Evolutionary conservation across 2,888 invertebrate species (phyloP).

Genomic region (Cordilura impudica): DNA sequence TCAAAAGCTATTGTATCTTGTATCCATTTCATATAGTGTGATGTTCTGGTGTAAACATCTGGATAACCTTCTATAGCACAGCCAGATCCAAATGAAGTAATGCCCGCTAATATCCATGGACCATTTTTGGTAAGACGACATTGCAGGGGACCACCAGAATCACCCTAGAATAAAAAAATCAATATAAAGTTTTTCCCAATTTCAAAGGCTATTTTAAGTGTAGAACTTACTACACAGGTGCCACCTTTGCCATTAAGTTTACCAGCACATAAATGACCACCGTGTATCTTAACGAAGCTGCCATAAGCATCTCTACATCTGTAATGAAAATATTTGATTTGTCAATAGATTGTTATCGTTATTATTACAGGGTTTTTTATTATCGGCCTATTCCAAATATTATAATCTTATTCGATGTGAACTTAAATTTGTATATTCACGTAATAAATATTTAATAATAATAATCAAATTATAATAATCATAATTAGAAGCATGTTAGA

Average conservation of each 20-base stretch:
- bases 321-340: too few species aligned
- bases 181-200: neutral
- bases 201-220: neutral
- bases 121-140: conserved; percentile 86
- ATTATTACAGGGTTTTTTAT: too few species aligned
- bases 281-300: conserved; percentile 82
- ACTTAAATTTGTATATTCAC: too few species aligned
- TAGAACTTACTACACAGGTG: conserved; percentile 88
- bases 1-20: conserved; percentile 76
- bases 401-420: too few species aligned
- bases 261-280: conserved; percentile 93
- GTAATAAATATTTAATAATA: too few species aligned
- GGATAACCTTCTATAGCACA: conserved; percentile 93
- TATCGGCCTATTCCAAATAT: neutral
- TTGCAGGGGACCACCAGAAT: conserved; percentile 93
- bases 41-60: conserved; percentile 91
- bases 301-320: conserved; percentile 81
- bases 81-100: conserved; percentile 95
- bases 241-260: conserved; percentile 91
- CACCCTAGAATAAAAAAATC: conserved; percentile 82
- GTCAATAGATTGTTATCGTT: too few species aligned
- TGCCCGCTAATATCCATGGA: conserved; percentile 91
- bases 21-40: conserved; percentile 92
- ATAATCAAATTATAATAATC: too few species aligned
- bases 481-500: too few species aligned